Evolutionary conservation across 2,113 vertebrate genomes (phyloP).

Genomic region (Erythrocebus patas): DNA sequence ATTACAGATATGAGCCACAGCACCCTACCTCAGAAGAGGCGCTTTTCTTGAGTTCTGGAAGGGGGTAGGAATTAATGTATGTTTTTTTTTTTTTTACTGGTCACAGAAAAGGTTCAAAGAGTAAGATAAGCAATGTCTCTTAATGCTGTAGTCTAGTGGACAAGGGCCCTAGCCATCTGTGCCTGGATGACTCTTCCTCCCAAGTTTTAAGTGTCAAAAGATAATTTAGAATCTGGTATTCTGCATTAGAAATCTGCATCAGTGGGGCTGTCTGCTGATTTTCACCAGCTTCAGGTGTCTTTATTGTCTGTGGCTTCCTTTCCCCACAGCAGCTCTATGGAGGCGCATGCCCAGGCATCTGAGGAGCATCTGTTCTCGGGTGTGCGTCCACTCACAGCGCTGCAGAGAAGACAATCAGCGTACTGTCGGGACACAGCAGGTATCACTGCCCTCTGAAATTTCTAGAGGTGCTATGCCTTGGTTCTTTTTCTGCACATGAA

Average conservation of each 20-base stretch:
- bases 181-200: neutral
- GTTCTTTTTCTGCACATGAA: neutral
- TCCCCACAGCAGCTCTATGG: neutral
- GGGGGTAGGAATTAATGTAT: neutral
- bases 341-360: neutral
- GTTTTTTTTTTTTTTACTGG: neutral
- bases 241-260: neutral
- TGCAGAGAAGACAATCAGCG: no score
- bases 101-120: neutral
- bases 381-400: rapidly evolving
- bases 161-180: neutral
- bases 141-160: neutral
- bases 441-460: neutral
- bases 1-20: no score
- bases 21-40: no score
- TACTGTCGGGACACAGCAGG: neutral
- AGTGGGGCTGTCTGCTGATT: neutral
- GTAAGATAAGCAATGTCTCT: neutral
- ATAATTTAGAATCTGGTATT: neutral
- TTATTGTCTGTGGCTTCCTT: neutral
- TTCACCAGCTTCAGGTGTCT: neutral
- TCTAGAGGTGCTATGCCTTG: neutral
- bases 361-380: neutral
- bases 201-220: neutral
- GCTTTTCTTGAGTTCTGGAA: neutral